Base-by-base conservation (phyloP, 2,888 invertebrate genomes). In the Nephrocerus scutellatus region DNA sequence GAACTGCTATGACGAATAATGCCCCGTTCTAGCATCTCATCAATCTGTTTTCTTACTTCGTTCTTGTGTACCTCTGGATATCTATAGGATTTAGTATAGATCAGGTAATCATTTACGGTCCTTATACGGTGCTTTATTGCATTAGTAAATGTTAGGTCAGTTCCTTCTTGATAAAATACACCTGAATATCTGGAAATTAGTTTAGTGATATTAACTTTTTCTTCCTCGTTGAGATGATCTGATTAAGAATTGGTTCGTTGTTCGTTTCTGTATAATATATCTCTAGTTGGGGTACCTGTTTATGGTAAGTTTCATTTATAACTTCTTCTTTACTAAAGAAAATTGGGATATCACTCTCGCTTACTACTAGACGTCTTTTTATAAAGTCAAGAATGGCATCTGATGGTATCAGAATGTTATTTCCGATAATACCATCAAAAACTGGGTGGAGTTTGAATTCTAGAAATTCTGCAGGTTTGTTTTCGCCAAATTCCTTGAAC, bases 401-500 rank as follows among this genome's bases (percentile, higher is more conserved):
- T 9, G 22, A 3, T 35, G 39, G 35, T 16, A 32, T 3, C 2
- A 35, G 23, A 22, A 43, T 24, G 5, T 43, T 43, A 9, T 47
- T 47, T 2, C 41, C 44, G 6, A 45, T 41, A 9, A 46, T 7
- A 1, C 34, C 40, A 12, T 47, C 33, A 19, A 36, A 47, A 13
- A 9, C 20, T 6, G 34, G 24, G 14, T 42, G 42, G 13, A 44
- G 38, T 9, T 41, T 36, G 7, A 30, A 30, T 33, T 41, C 41
- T 7, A 39, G 10, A 16, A 41, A 47, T 30, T 44, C 41, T 2
- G 44, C 30, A 15, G 41, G 36, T 20, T 39, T 31, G 12, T 35
- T 21, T 12, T 21, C 7, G 6, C 33, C 41, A 8, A 47, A 42
- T 42, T 44, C 41, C 12, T 39, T n/a, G 25, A 44, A 41, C 10